These are phyloP conservation scores for Ceratina japonica DNA, from an alignment of 1,140 invertebrate genomes.

Conservation along the genomic window DNA sequence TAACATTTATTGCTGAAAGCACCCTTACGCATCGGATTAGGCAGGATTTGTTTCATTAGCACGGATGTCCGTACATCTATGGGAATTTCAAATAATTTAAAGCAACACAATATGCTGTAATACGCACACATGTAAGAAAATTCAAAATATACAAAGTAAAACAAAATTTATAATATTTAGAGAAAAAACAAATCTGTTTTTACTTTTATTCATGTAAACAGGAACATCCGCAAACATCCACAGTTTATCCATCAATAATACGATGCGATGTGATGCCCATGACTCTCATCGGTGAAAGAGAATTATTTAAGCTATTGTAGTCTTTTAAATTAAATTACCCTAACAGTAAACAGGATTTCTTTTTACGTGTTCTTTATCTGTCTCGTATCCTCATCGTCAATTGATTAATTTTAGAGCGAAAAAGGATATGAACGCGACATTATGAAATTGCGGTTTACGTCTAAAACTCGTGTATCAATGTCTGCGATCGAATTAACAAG, in stretches of 20 bases:
- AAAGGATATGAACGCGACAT: not conserved
- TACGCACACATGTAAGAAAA: no score
- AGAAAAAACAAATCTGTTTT: no score
- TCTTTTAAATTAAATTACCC: not conserved
- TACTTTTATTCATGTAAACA: no score
- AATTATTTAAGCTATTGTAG: not conserved
- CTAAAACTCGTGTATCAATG: not conserved
- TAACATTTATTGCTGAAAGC: no score
- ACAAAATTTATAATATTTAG: no score
- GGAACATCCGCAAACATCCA: not conserved
- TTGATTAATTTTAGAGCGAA: not conserved
- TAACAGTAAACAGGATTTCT: not conserved
- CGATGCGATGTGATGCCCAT: not conserved
- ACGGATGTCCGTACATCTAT: no score
- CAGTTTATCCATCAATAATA: not conserved
- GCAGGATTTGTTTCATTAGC: no score
- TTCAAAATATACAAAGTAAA: no score
- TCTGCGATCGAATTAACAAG: slow-evolving; percentile 12
- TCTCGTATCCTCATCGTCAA: not conserved
- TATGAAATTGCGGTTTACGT: not conserved
- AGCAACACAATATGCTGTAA: no score
- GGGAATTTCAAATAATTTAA: no score
- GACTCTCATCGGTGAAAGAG: not conserved
- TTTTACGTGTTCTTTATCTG: no score
- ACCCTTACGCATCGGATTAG: no score